Evolutionary conservation across 2,888 invertebrate species (phyloP), one percentile per base, ranked within the genome.

Genomic region (Eristalinus sepulchralis): DNA sequence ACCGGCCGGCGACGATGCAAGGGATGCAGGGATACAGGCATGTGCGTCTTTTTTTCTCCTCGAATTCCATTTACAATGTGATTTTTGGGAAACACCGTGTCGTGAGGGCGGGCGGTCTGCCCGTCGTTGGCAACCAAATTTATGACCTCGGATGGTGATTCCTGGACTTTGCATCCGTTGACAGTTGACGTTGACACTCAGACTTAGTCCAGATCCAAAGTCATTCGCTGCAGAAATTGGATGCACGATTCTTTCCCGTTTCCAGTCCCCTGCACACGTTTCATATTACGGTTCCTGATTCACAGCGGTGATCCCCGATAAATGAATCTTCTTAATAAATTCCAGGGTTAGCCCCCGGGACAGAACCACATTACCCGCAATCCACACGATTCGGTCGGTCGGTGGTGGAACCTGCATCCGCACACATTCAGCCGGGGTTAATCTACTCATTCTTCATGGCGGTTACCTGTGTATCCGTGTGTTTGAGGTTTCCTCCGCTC

Each of bases 41-140:
- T 83, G 62, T 64, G 70, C 64, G 36, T 59, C 68, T 53, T 79
- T 70, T 22, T 20, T 34, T 60, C 63, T 17, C 8, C 17, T 13
- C 27, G 73, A 79, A 70, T 70, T 83, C 79, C 73, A 83, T 70
- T 70, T 73, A 60, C 70, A 75, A 47, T 79, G 73, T 83, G 73
- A 83, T 79, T 78, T 73, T 60, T 36, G 36, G 70, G 79, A 75
- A 53, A 79, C 73, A 66, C 31, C 57, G n/a, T 62, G 17, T 47
- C 47, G 17, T 9, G 17, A 17, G 47, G 17, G 17, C 6, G 1
- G 39, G 4, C 11, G 39, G 1, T n/a, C 39, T 13, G 13, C 63
- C 66, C 31, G 22, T 70, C 17, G 59, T 53, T 36, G 27, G 36
- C 34, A 33, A 27, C 55, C 39, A 34, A 53, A 79, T 83, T 79